Evolutionary conservation across 2,113 vertebrate species (phyloP).

Genomic region (Glareola pratincola): DNA sequence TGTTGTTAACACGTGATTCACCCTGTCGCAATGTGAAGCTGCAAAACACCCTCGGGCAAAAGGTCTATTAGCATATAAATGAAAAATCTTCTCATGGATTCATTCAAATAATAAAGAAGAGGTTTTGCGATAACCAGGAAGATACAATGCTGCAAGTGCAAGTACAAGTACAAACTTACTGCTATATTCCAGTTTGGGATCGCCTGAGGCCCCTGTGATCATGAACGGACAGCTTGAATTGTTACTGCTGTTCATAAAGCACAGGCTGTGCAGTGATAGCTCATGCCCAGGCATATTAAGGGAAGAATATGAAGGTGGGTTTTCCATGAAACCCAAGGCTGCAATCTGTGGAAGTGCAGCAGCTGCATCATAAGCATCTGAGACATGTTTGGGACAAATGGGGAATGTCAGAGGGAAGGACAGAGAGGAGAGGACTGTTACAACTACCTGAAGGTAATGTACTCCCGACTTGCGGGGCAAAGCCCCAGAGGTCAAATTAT

Average conservation of each 20-base stretch:
- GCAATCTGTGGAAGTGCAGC: background rate
- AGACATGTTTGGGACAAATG: background rate
- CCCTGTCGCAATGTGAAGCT: background rate
- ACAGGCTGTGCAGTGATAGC: background rate
- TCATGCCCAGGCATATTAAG: background rate
- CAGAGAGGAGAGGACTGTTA: background rate
- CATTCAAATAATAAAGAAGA: background rate
- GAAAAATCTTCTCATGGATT: background rate
- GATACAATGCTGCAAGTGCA: background rate
- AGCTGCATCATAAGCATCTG: background rate
- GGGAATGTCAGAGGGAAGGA: background rate
- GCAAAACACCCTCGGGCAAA: background rate
- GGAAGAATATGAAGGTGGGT: background rate
- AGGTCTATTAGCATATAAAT: background rate
- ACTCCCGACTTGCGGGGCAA: background rate
- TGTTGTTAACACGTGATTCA: background rate
- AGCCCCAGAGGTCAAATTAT: background rate
- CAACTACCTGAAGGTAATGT: background rate
- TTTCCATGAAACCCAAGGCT: background rate
- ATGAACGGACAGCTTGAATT: rapidly evolving
- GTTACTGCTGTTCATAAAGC: background rate
- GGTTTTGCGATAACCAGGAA: background rate
- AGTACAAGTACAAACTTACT: background rate
- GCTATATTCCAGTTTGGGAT: background rate
- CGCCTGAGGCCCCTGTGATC: background rate